Conservation (phyloP, 2,888 invertebrate species). For the Gryllus longicercus region DNA sequence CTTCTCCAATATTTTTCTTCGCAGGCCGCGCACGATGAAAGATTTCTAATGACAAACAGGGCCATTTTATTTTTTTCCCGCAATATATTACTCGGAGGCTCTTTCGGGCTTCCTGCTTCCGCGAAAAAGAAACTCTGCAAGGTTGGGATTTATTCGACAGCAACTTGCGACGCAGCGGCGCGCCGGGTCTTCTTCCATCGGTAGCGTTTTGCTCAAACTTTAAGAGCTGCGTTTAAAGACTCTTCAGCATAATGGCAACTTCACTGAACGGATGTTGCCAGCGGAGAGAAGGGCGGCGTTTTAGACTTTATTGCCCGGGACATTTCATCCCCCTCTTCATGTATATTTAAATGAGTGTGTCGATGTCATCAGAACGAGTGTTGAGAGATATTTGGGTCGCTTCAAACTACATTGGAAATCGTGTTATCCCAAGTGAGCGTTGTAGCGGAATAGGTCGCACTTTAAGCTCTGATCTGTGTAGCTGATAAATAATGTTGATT, state of each 20-base stretch:
- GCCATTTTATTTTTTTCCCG: not conserved
- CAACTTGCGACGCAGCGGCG: not conserved
- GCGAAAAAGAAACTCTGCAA: not conserved
- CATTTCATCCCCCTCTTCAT: not conserved
- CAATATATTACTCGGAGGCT: not conserved
- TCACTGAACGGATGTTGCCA: not conserved
- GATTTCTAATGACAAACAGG: constrained; percentile 2
- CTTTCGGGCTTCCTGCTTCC: not conserved
- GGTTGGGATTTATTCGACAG: not conserved
- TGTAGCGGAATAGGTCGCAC: not conserved
- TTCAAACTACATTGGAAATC: not conserved
- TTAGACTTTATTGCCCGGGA: not conserved
- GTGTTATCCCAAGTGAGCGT: constrained; percentile 17
- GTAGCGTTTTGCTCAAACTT: not conserved
- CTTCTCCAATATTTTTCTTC: no score
- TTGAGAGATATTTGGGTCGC: not conserved
- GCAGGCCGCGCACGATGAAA: not conserved
- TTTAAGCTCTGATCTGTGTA: no score
- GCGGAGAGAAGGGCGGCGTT: not conserved
- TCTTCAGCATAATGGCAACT: not conserved
- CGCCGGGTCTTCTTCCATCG: not conserved
- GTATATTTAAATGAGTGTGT: constrained; percentile 2
- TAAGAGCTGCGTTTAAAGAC: not conserved
- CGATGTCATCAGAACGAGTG: not conserved
- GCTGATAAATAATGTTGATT: no score